Conservation (phyloP, 2,797 vertebrate species). For the Pseudocheirus occidentalis region DNA sequence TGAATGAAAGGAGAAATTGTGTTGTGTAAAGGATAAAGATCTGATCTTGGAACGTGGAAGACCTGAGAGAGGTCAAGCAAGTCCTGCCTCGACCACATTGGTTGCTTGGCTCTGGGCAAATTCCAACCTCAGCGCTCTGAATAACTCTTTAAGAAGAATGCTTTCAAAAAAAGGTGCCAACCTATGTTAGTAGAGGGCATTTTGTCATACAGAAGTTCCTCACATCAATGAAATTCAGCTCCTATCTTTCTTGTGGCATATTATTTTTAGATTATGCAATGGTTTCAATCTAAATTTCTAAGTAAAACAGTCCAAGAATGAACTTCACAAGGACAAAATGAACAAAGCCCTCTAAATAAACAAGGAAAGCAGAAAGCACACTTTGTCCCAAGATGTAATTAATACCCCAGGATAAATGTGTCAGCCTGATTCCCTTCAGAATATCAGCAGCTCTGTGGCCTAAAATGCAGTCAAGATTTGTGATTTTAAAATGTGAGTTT, state of each 20-base stretch:
- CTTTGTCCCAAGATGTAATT: conserved; percentile 51
- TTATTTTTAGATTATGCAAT: not conserved
- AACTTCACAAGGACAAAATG: not conserved
- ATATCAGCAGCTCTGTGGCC: conserved; percentile 67
- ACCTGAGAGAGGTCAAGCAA: not conserved
- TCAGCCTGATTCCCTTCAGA: conserved; percentile 68
- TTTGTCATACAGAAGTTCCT: not conserved
- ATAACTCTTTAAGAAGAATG: not conserved
- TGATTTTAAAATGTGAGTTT: conserved; percentile 30
- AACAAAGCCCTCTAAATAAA: not conserved
- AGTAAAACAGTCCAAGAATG: not conserved
- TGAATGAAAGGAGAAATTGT: not conserved
- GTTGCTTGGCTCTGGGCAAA: not conserved
- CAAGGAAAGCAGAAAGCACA: not conserved
- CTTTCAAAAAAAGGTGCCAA: not conserved
- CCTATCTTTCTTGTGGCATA: not conserved
- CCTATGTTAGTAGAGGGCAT: not conserved
- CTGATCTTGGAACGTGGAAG: not conserved
- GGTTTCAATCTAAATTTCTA: not conserved
- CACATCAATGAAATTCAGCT: not conserved
- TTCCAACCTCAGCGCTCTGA: not conserved
- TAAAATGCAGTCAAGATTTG: conserved; percentile 62
- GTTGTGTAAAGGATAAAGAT: not conserved
- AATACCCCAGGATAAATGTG: conserved; percentile 29
- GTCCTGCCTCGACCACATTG: not conserved